Percentiles rank a stretch among this genome's conserved stretches.
phyloP scores from a whole-genome alignment of 2,888 invertebrate species.

The Tricholauxania praeusta region DNA sequence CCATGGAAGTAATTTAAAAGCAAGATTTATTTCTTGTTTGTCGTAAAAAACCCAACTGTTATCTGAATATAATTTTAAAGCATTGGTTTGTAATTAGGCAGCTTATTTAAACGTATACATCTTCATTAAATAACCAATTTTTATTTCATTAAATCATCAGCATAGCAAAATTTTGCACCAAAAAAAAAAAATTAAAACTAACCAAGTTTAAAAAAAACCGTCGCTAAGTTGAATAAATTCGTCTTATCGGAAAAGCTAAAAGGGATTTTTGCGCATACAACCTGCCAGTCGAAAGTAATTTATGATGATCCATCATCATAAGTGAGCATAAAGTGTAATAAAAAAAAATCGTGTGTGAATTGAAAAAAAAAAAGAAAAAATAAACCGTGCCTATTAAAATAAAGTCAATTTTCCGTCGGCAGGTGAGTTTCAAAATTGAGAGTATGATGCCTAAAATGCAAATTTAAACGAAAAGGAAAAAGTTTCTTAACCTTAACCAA shows the following conservation, averaged over 20 bases:
- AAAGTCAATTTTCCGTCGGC: constrained; percentile 58
- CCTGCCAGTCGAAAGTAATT: neutral
- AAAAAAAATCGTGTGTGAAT: constrained; percentile 39
- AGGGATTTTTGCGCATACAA: constrained; percentile 71
- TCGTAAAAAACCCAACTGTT: too few species aligned
- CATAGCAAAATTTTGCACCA: constrained; percentile 40
- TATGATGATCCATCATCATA: neutral
- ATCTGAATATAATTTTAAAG: too few species aligned
- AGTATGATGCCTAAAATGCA: constrained; percentile 62
- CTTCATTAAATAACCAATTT: too few species aligned
- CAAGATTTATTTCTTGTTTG: too few species aligned
- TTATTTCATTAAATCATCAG: constrained; percentile 20
- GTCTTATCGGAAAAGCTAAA: constrained; percentile 80
- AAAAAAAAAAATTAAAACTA: constrained; percentile 41
- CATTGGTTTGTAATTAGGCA: too few species aligned
- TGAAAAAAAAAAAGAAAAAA: constrained; percentile 19
- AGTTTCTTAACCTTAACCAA: constrained; percentile 42
- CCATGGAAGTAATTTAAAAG: too few species aligned
- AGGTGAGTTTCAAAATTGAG: constrained; percentile 60
- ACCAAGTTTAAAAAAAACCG: constrained; percentile 15
- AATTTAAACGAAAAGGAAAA: constrained; percentile 56
- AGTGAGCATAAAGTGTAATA: constrained; percentile 33
- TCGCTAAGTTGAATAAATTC: constrained; percentile 43
- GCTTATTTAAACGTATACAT: too few species aligned
- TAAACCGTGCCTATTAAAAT: constrained; percentile 18